phyloP scores from a whole-genome alignment of 2,113 vertebrate species.

The Limanda limanda region DNA sequence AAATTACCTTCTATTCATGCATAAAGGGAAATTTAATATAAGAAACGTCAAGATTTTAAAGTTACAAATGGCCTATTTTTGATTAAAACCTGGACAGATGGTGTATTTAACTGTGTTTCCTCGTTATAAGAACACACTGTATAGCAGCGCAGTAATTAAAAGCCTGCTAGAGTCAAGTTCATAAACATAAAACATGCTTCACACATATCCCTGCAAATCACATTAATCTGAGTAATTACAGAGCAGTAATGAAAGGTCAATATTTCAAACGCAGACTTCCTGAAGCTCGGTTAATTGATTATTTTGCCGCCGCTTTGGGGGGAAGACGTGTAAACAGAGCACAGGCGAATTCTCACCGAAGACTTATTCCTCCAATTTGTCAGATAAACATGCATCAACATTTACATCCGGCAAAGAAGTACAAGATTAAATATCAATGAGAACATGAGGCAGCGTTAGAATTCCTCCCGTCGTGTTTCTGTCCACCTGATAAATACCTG shows the following conservation, averaged over 20 bases:
- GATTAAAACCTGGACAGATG: not conserved
- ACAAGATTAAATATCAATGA: no score
- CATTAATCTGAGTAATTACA: slow-evolving; percentile 25
- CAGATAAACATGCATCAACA: no score
- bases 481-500: not conserved
- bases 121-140: slow-evolving; percentile 3
- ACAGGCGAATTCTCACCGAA: no score
- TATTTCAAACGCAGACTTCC: not conserved
- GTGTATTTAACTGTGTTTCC: not conserved
- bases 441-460: not conserved
- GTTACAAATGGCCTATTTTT: not conserved
- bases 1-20: no score
- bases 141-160: no score
- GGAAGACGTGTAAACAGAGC: not conserved
- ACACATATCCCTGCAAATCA: slow-evolving; percentile 18
- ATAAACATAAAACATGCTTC: not conserved
- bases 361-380: no score
- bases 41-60: no score
- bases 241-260: slow-evolving; percentile 17
- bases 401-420: no score
- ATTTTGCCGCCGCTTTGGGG: not conserved
- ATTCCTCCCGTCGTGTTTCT: not conserved
- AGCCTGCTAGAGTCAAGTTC: no score
- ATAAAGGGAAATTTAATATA: no score
- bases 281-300: not conserved